These are phyloP conservation scores for Drosophila demipolita DNA, from an alignment of 2,888 invertebrate genomes.

Conservation along the genomic window DNA sequence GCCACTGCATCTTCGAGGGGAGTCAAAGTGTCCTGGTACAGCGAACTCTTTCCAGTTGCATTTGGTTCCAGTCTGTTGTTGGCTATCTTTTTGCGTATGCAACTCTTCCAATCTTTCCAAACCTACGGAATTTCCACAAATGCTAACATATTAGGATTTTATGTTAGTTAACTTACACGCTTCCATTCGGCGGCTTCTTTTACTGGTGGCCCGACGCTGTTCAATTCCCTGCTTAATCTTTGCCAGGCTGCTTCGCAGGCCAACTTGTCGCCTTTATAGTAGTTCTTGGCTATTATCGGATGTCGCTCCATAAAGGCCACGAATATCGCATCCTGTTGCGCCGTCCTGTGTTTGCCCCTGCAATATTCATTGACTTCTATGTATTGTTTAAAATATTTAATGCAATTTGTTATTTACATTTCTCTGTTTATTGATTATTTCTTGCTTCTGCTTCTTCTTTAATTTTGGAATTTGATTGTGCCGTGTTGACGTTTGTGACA, in stretches of 20 bases:
- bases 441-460: constrained; percentile 1
- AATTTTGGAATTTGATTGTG: background rate
- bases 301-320: constrained; percentile 70
- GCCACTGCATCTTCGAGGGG: constrained; percentile 69
- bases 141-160: background rate
- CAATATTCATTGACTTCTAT: background rate
- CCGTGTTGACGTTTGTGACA: background rate
- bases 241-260: constrained; percentile 67
- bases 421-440: constrained; percentile 44
- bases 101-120: constrained; percentile 69
- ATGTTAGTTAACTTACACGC: constrained; percentile 35
- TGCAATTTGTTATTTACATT: constrained; percentile 49
- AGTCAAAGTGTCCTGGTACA: constrained; percentile 65
- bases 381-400: background rate
- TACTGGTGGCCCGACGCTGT: constrained; percentile 67
- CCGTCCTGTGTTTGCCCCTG: constrained; percentile 73
- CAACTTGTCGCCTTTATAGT: constrained; percentile 62
- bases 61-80: constrained; percentile 61
- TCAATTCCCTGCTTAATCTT: constrained; percentile 58
- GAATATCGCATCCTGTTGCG: constrained; percentile 69
- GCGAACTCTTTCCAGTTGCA: constrained; percentile 53
- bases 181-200: constrained; percentile 69
- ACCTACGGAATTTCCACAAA: constrained; percentile 32
- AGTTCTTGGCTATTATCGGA: constrained; percentile 66
- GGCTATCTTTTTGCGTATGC: constrained; percentile 65